These are phyloP conservation scores for Bufo gargarizans DNA, from an alignment of 2,113 vertebrate species.

Conservation along the genomic window DNA sequence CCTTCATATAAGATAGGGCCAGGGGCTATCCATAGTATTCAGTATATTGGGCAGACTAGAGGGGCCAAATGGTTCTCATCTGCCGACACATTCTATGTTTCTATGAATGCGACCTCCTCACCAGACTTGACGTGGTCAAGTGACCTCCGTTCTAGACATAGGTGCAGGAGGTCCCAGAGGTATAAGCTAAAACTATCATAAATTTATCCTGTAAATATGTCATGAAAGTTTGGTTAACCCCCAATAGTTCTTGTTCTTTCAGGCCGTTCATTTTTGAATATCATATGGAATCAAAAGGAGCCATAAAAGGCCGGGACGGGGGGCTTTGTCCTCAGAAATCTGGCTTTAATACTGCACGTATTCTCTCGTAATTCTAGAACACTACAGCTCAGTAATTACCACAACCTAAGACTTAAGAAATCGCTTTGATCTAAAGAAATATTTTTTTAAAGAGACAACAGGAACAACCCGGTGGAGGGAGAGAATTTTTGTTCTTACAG, in stretches of 20 bases:
- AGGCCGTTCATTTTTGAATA: not conserved
- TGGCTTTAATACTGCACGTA: not conserved
- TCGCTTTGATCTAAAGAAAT: not conserved
- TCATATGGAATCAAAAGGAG: not conserved
- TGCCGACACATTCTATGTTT: no score
- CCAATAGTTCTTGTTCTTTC: not conserved
- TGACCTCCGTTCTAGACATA: no score
- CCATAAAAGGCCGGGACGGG: not conserved
- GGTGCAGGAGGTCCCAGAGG: no score
- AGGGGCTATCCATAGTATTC: no score
- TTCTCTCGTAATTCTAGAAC: not conserved
- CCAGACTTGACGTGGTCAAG: no score
- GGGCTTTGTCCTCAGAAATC: not conserved
- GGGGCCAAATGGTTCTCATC: no score
- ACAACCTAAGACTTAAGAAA: not conserved
- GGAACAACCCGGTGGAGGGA: not conserved
- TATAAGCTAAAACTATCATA: no score
- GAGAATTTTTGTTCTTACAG: not conserved
- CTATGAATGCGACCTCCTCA: no score
- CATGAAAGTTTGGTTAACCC: not conserved
- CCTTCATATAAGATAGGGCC: no score
- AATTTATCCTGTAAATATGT: no score
- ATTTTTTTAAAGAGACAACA: not conserved
- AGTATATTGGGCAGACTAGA: no score
- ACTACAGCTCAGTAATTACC: not conserved